phyloP scores from a whole-genome alignment of 2,797 vertebrate genomes.

The Orientallactaga sibirica region DNA sequence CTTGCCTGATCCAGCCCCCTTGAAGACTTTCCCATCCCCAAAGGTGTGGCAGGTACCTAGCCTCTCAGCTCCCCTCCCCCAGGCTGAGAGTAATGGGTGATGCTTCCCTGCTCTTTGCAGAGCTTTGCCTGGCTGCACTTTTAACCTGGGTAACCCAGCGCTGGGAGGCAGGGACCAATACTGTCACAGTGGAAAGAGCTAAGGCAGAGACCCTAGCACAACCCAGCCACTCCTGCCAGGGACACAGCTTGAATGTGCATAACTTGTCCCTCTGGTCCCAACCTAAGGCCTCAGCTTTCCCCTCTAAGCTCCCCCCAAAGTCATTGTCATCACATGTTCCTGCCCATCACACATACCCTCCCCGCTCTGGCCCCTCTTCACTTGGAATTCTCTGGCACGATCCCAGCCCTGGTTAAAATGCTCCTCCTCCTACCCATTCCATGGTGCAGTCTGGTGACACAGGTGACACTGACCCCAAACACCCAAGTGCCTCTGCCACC shows the following conservation, averaged over 20 bases:
- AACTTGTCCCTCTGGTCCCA: neutral
- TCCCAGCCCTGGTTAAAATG: neutral
- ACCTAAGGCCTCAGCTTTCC: neutral
- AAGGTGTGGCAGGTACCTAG: fast-evolving
- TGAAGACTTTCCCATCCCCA: neutral
- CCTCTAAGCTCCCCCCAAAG: too few relatives aligned
- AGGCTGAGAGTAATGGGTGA: neutral
- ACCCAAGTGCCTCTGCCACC: neutral
- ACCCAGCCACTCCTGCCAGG: neutral
- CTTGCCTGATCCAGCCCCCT: neutral
- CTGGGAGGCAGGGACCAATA: neutral
- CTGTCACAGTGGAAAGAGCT: neutral
- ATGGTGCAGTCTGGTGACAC: fast-evolving
- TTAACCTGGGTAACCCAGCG: neutral
- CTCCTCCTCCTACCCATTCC: neutral
- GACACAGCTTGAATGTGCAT: neutral
- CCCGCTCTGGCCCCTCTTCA: neutral
- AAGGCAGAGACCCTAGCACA: neutral
- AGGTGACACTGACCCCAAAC: neutral
- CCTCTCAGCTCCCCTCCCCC: neutral
- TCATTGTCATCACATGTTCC: neutral
- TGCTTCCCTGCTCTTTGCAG: neutral
- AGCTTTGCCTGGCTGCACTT: neutral
- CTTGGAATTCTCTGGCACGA: neutral
- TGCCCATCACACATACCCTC: neutral